A percentile compares a stretch with the other conserved stretches of the same genome.
Conservation (phyloP, 2,113 vertebrate genomes). For the Silurus asotus region DNA sequence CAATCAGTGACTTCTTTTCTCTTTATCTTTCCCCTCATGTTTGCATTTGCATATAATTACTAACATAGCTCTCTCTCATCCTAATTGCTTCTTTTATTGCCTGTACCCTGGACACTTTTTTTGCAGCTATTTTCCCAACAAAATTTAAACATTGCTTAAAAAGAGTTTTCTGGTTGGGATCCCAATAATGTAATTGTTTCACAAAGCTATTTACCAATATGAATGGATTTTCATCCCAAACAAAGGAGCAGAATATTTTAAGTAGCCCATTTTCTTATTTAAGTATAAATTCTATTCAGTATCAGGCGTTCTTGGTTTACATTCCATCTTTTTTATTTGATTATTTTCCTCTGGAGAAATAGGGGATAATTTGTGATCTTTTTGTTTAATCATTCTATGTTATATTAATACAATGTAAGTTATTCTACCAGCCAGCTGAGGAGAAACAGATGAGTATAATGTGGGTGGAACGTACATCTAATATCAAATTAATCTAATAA, state of each 20-base stretch:
- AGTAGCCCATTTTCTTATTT: constrained; percentile 22
- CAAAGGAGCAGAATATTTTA: neutral
- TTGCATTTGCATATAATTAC: neutral
- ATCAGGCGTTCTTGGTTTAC: neutral
- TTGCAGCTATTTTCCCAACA: neutral
- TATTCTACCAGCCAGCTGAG: neutral
- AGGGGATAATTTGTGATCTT: neutral
- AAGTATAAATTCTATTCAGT: neutral
- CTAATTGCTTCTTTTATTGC: constrained; percentile 37
- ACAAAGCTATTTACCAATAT: constrained; percentile 23
- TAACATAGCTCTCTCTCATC: neutral
- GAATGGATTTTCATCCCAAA: constrained; percentile 25
- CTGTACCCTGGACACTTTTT: neutral
- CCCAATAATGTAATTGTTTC: constrained; percentile 14
- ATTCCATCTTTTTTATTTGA: neutral
- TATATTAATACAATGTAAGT: constrained; percentile 33
- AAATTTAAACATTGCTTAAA: neutral
- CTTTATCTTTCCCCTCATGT: neutral
- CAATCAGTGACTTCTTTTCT: constrained; percentile 3
- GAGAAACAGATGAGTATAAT: neutral
- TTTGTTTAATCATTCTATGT: neutral
- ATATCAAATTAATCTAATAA: neutral
- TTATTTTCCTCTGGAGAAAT: neutral
- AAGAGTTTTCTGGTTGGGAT: neutral
- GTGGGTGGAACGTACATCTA: neutral